These are phyloP conservation scores for Colaptes auratus DNA, from an alignment of 2,113 vertebrate species.

Conservation along the genomic window DNA sequence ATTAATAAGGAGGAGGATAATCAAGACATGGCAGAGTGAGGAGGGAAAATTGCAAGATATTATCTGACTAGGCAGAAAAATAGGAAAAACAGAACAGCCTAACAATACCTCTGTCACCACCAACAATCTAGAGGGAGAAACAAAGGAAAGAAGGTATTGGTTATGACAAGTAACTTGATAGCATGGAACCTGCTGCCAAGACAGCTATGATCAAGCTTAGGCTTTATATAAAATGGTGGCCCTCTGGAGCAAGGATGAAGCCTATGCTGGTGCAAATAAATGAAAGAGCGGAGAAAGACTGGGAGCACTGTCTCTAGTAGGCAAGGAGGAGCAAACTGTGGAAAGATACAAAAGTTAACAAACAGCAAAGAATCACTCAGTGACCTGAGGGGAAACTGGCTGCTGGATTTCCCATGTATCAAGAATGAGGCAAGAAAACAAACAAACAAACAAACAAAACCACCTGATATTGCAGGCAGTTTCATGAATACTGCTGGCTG, in stretches of 20 bases:
- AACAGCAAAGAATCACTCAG: slow-evolving; percentile 15
- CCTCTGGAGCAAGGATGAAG: background rate
- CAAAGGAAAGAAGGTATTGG: background rate
- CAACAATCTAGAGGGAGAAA: background rate
- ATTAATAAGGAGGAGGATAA: background rate
- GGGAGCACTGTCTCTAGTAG: background rate
- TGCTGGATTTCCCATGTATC: background rate
- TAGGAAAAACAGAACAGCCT: background rate
- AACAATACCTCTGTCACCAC: background rate
- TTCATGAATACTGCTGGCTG: background rate
- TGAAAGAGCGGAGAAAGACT: background rate
- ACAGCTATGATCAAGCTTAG: background rate
- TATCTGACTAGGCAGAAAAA: background rate
- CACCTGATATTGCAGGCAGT: background rate
- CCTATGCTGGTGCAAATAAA: background rate
- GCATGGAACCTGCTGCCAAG: background rate
- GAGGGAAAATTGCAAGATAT: background rate
- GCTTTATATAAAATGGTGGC: background rate
- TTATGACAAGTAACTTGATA: background rate
- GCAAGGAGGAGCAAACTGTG: background rate
- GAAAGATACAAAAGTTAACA: background rate
- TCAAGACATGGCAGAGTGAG: background rate
- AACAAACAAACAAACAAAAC: no score
- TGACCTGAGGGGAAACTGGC: background rate
- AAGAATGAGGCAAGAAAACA: background rate